Base-by-base conservation (phyloP, 2,113 vertebrate species). In the Mesocricetus auratus region DNA sequence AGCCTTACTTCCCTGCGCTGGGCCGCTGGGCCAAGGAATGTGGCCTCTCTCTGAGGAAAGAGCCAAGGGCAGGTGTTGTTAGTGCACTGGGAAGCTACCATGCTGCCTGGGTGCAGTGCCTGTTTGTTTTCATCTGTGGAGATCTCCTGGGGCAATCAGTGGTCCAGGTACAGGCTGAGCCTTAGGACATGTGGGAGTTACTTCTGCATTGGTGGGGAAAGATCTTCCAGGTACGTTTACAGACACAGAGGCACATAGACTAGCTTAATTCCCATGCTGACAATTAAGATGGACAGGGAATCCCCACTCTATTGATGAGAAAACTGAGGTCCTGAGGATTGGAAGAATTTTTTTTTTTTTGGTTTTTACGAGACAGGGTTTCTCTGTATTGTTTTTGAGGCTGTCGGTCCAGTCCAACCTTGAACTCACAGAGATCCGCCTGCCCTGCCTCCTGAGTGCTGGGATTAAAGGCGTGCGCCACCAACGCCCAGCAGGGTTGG, bases 31-130 rank as follows among this genome's bases (percentile, higher is more conserved):
- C 56, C 7, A 0, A 82, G 95, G 93, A 95, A 95, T 94, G 95
- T 95, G 96, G 96, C 92, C 62, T 93, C 33, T 88, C 50, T 90
- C 75, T 93, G 58, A 89, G 78, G 68, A 62, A 94, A 96, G 66
- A 95, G 87, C 39, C 95, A 93, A 73, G 22, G 75, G 39, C 0
- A 0, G 78, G 56, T 11, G 62, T 68, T 79, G 89, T 79, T 86
- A 85, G 82, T 1, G 9, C 58, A 36, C 29, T 24, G 93, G 87
- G 96, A 86, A 91, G 90, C 87, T 95, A 56, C 11, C 0, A 22
- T 47, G 62, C 78, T 42, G 39, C 36, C 64, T 2, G 3, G 33
- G 87, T 71, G 47, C 47, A 68, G 88, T 68, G 90, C 92, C 94
- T 95, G 86, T 86, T 71, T 21, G 45, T 45, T 64, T 83, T 77